Evolutionary conservation across 1,140 invertebrate genomes (phyloP), one percentile per base, ranked within the genome.

Genomic region (Pseudomyrmex sp.): DNA sequence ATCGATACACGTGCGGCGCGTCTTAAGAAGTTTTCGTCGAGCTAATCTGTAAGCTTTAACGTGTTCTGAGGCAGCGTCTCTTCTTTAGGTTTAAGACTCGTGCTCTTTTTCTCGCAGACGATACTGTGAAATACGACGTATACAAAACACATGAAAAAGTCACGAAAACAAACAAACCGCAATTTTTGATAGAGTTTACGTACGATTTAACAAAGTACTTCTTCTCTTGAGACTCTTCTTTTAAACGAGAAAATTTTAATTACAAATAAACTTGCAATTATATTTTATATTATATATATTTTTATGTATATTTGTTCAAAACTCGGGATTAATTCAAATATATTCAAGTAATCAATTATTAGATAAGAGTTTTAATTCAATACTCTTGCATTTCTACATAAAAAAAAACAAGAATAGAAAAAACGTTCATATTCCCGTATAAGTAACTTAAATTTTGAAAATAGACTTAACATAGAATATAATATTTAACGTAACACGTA

Each of bases 11-110:
- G 66, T 23, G 63, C 70, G 18, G 46, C 4, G 23, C 44, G 80
- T 61, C 75, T 56, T 50, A 62, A 75, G 66, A 56, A 26, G 72
- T 84, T 79, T 58, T 58, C 18, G 65, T 79, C 75, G n/a, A 73
- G 68, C 61, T 54, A 79, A 86, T 70, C 52, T 62, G 59, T 70
- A 79, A 65, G 80, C 84, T 75, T 56, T 66, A 58, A 69, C 26
- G 63, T 50, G 79, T 54, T 52, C 26, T 18, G n/a, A 62, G 61
- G 18, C 70, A 65, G 69, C 68, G 61, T 74, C 62, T 63, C 23
- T 15, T 46, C 18, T 76, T 70, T 63, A 80, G 50, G 8, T 18
- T 77, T 56, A 44, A 70, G 52, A 5, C 18, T 79, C 73, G 12
- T 12, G 73, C 35, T 48, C n/a, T 66, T 54, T 20, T 75, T 76